phyloP scores from a whole-genome alignment of 2,113 vertebrate genomes.

The Sorex araneus region DNA sequence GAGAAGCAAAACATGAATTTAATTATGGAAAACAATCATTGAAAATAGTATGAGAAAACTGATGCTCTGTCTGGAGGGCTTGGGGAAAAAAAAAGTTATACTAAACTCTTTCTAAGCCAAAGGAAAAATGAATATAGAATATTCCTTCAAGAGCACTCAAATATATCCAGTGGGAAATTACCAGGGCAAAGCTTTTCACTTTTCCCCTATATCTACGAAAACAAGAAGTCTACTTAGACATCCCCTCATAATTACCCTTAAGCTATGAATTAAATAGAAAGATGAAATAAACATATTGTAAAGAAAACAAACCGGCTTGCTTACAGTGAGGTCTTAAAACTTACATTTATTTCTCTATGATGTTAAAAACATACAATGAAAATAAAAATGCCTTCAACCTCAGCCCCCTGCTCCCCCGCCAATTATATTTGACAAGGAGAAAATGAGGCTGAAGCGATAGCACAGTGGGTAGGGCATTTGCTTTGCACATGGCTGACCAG shows the following conservation, averaged over 20 bases:
- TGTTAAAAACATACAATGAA: neutral
- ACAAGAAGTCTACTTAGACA: neutral
- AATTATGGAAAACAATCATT: conserved; percentile 80
- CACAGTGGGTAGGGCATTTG: too few species aligned
- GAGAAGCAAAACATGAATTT: conserved; percentile 81
- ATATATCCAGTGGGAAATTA: conserved; percentile 71
- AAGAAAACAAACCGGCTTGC: neutral
- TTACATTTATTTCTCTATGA: conserved; percentile 34
- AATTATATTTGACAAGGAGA: conserved; percentile 21
- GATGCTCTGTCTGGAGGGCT: conserved; percentile 68
- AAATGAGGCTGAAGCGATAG: too few species aligned
- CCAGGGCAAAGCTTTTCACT: conserved; percentile 52
- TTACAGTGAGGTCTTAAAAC: neutral
- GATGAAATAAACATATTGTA: conserved; percentile 11
- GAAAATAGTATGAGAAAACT: conserved; percentile 78
- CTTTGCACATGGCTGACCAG: too few species aligned
- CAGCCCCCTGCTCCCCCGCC: neutral
- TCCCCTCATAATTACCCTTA: neutral
- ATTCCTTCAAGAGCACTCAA: conserved; percentile 38
- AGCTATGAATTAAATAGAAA: conserved; percentile 54
- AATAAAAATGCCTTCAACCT: neutral
- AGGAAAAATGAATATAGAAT: conserved; percentile 67
- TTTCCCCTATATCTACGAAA: neutral
- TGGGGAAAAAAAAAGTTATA: conserved; percentile 52
- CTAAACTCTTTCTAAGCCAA: conserved; percentile 64